Percentiles rank a stretch among this genome's conserved stretches.
These are phyloP conservation scores for Venturia canescens DNA, from an alignment of 1,140 invertebrate genomes.

Conservation along the genomic window DNA sequence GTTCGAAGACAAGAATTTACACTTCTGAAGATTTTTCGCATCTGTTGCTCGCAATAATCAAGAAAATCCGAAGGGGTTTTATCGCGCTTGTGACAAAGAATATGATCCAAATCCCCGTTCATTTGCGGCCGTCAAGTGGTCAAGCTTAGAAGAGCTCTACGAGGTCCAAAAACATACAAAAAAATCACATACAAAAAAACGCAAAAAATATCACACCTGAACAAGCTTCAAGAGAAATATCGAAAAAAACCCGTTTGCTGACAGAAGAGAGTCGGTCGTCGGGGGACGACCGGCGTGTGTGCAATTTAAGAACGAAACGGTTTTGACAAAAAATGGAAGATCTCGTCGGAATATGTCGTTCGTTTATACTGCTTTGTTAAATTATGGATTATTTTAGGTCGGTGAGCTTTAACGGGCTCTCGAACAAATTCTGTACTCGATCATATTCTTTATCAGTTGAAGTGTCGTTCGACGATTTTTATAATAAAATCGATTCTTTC, in stretches of 20 bases:
- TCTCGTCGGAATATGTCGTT: too few species aligned
- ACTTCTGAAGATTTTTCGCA: slow-evolving; percentile 2
- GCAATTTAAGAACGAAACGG: slow-evolving; percentile 62
- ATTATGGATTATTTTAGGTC: slow-evolving; percentile 65
- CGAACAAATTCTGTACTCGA: slow-evolving; percentile 60
- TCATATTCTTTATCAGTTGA: slow-evolving; percentile 77
- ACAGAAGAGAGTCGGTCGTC: slow-evolving; percentile 64
- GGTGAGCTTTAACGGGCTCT: slow-evolving; percentile 59
- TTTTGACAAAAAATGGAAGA: too few species aligned
- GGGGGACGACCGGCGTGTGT: slow-evolving; percentile 65
- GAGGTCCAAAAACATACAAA: slow-evolving; percentile 56
- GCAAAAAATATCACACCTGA: slow-evolving; percentile 49
- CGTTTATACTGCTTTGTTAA: slow-evolving; percentile 61
- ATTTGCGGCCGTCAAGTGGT: slow-evolving; percentile 73
- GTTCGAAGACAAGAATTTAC: neutral
- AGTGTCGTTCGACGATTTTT: slow-evolving; percentile 44
- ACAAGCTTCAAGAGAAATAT: slow-evolving; percentile 70
- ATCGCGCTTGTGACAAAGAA: slow-evolving; percentile 76
- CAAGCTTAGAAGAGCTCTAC: slow-evolving; percentile 73
- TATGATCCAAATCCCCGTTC: slow-evolving; percentile 75
- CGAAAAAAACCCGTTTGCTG: slow-evolving; percentile 58
- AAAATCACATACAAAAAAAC: slow-evolving; percentile 52
- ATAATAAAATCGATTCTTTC: too few species aligned
- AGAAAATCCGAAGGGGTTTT: slow-evolving; percentile 73
- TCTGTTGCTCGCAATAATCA: neutral